These are phyloP conservation scores for Naso thynnoides DNA, from an alignment of 2,797 vertebrate species.

Conservation along the genomic window DNA sequence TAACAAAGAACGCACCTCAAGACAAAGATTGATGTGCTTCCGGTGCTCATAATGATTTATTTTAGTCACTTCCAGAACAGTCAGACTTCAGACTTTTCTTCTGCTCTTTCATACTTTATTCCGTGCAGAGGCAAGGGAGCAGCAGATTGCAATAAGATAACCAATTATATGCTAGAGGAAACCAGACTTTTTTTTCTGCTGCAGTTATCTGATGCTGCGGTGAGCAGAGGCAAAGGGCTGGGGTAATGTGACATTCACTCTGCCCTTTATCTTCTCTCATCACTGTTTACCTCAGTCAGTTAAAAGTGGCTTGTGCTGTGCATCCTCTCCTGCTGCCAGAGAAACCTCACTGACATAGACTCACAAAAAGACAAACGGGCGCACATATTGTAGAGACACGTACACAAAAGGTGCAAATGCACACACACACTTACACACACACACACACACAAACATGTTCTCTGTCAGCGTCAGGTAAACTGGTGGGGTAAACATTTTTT, in stretches of 20 bases:
- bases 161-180: conserved; percentile 93
- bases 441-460: conserved; percentile 1
- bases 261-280: conserved; percentile 90
- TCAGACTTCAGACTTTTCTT: conserved; percentile 69
- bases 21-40: conserved; percentile 70
- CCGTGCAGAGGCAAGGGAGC: conserved; percentile 78
- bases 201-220: conserved; percentile 95
- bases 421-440: conserved; percentile 9
- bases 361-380: conserved; percentile 71
- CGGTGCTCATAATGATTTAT: conserved; percentile 75
- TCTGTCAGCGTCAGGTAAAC: conserved; percentile 51
- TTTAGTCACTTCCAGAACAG: conserved; percentile 74
- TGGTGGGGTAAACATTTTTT: conserved; percentile 35
- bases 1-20: conserved; percentile 49
- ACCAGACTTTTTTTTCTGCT: conserved; percentile 87
- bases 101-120: conserved; percentile 66
- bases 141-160: conserved; percentile 89
- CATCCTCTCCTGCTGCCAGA: conserved; percentile 87
- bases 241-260: conserved; percentile 87
- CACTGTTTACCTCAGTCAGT: conserved; percentile 91
- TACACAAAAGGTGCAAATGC: background rate
- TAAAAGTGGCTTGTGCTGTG: conserved; percentile 88
- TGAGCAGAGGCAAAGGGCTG: conserved; percentile 85
- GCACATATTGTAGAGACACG: conserved; percentile 50
- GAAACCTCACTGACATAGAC: conserved; percentile 83